Percentiles rank a stretch among this genome's conserved stretches.
Conservation (phyloP, 92 coral and sea anemone species). For the Virgularia gustaviana region DNA sequence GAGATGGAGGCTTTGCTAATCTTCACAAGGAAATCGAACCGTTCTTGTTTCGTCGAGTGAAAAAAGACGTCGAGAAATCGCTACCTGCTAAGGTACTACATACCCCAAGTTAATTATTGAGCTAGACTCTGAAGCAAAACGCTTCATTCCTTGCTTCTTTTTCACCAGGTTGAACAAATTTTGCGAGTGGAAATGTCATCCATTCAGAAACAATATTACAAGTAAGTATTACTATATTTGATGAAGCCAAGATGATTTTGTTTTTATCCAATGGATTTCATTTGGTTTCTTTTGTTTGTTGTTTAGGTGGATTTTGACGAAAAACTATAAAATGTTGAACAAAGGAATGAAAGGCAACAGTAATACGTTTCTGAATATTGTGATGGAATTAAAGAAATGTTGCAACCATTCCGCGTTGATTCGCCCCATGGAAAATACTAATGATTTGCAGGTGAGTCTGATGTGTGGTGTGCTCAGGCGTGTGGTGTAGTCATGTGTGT, state of each 20-base stretch:
- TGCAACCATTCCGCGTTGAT: conserved; percentile 84
- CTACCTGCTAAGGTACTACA: conserved; percentile 84
- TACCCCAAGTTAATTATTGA: too few relatives aligned
- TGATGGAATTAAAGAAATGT: conserved; percentile 97
- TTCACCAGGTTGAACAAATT: conserved; percentile 83
- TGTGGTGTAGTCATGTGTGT: too few relatives aligned
- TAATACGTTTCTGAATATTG: conserved; percentile 87
- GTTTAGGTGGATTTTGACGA: conserved; percentile 89
- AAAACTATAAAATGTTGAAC: conserved; percentile 86
- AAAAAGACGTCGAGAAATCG: conserved; percentile 98
- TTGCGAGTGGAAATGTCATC: conserved; percentile 98
- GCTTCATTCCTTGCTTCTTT: too few relatives aligned
- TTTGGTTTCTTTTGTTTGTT: not conserved
- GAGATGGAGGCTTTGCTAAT: conserved; percentile 77
- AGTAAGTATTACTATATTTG: conserved; percentile 38
- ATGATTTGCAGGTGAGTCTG: conserved; percentile 65
- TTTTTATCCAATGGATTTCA: not conserved
- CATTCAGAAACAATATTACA: conserved; percentile 89
- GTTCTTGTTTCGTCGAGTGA: conserved; percentile 81
- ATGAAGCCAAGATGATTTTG: not conserved
- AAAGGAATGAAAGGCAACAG: conserved; percentile 91
- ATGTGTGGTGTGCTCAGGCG: too few relatives aligned
- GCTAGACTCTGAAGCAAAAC: too few relatives aligned
- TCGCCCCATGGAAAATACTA: conserved; percentile 64
- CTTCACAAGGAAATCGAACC: conserved; percentile 96